Evolutionary conservation across 2,113 vertebrate genomes (phyloP), one percentile per base, ranked within the genome.

Genomic region (Brienomyrus brachyistius): DNA sequence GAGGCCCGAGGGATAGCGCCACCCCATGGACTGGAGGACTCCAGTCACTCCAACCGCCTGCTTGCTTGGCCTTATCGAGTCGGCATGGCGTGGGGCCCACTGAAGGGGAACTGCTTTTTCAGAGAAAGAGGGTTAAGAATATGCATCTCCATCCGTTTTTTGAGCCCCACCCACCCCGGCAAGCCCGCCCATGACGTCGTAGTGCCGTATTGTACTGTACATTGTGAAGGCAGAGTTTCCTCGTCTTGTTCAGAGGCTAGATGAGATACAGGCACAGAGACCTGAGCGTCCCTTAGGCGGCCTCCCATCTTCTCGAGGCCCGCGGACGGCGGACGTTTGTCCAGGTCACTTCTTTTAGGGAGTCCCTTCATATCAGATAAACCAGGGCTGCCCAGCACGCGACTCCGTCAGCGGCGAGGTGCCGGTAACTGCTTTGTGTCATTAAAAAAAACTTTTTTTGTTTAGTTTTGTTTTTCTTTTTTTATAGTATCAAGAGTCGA

Each of bases 401-500:
- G 93, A 93, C 88, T 50, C 94, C 93, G 92, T 93, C 93, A 93
- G 93, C 92, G 92, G 93, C 93, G 94, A 92, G 83, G 92, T 95
- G 94, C 93, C 94, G 93, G 95, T 94, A 95, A 95, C 93, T 95
- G 95, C 95, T 95, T 95, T 94, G 94, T 95, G 95, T 95, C 95
- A 92, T 93, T 95, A 94, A n/a, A n/a, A n/a, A n/a, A n/a, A n/a
- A n/a, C n/a, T 47, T 17, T 9, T 83, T 84, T 84, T 48, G 2
- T 47, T 84, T 84, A 27, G 2, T 47, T 82, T 43, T 5, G 5
- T 48, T 48, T 84, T 48, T 10, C 4, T 11, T 93, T 95, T 96
- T 96, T 93, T 95, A 96, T 95, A 94, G 93, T 94, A 93, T 92
- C 88, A 90, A 94, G 92, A 95, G 93, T 95, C 93, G 93, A 94